A percentile compares a stretch with the other conserved stretches of the same genome.
Conservation (phyloP, 2,888 invertebrate species). For the Sinelater perroti region DNA sequence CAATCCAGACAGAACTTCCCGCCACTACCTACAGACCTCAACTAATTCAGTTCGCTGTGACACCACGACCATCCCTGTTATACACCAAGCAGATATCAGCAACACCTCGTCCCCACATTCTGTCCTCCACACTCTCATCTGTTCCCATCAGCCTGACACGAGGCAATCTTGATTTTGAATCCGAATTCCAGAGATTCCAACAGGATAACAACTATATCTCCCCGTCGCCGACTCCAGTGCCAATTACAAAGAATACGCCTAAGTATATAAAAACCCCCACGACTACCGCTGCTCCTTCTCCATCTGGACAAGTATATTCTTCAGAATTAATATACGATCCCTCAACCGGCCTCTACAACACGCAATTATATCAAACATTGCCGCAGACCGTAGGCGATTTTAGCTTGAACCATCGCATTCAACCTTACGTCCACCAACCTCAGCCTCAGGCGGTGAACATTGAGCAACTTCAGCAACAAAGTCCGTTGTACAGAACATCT, state of each 20-base stretch:
- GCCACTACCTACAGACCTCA: constrained; percentile 75
- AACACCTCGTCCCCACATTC: constrained; percentile 52
- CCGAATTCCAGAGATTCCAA: constrained; percentile 79
- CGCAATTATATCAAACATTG: constrained; percentile 77
- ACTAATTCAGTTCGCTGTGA: constrained; percentile 67
- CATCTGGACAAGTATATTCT: constrained; percentile 74
- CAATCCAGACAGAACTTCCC: constrained; percentile 65
- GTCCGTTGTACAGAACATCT: constrained; percentile 63
- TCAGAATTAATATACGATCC: constrained; percentile 83
- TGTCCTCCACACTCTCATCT: constrained; percentile 53
- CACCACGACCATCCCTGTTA: constrained; percentile 63
- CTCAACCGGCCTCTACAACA: constrained; percentile 79
- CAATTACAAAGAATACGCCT: constrained; percentile 50
- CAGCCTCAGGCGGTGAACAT: constrained; percentile 63
- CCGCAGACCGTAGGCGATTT: constrained; percentile 78
- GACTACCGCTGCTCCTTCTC: constrained; percentile 55
- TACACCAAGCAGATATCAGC: constrained; percentile 55
- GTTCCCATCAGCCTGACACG: constrained; percentile 51
- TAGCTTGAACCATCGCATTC: constrained; percentile 76
- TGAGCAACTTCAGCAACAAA: constrained; percentile 66
- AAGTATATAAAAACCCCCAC: constrained; percentile 55
- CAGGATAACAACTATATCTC: constrained; percentile 69
- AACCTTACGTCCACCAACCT: constrained; percentile 75
- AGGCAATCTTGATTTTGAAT: constrained; percentile 71
- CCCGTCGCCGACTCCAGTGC: constrained; percentile 63